phyloP scores from a whole-genome alignment of 2,888 invertebrate species.

The Tetragonisca angustula region DNA sequence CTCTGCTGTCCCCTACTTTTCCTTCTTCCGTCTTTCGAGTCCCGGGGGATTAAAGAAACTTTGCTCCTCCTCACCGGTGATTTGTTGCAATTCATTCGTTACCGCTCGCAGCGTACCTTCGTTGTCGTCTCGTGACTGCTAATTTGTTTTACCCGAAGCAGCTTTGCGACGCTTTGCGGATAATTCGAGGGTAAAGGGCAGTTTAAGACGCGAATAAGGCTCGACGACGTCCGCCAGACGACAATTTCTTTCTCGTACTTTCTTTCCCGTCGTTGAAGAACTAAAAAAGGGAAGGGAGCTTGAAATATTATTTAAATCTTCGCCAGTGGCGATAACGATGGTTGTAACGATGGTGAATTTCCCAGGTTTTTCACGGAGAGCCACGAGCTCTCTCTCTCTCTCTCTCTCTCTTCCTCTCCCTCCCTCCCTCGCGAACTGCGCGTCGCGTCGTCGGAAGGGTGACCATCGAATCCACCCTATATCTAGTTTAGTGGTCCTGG shows the following conservation, averaged over 20 bases:
- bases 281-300: neutral
- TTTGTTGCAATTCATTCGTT: slow-evolving; percentile 36
- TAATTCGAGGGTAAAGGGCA: neutral
- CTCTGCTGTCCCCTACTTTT: neutral
- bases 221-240: too few species aligned
- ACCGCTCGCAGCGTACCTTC: neutral
- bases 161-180: neutral
- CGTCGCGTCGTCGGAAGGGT: slow-evolving; percentile 63
- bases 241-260: neutral
- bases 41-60: slow-evolving; percentile 30
- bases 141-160: slow-evolving; percentile 16
- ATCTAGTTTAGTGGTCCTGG: slow-evolving; percentile 73
- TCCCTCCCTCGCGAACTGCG: slow-evolving; percentile 36
- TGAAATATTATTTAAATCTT: slow-evolving; percentile 13
- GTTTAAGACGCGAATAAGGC: neutral
- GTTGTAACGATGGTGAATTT: slow-evolving; percentile 6
- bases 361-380: neutral
- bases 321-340: neutral
- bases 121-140: neutral
- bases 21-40: slow-evolving; percentile 2
- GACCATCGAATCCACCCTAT: slow-evolving; percentile 69
- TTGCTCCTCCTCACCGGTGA: slow-evolving; percentile 2
- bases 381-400: slow-evolving; percentile 24
- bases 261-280: neutral
- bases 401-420: too few species aligned